Evolutionary conservation across 1,140 invertebrate species (phyloP).

Genomic region (Drosophila lacertosa): DNA sequence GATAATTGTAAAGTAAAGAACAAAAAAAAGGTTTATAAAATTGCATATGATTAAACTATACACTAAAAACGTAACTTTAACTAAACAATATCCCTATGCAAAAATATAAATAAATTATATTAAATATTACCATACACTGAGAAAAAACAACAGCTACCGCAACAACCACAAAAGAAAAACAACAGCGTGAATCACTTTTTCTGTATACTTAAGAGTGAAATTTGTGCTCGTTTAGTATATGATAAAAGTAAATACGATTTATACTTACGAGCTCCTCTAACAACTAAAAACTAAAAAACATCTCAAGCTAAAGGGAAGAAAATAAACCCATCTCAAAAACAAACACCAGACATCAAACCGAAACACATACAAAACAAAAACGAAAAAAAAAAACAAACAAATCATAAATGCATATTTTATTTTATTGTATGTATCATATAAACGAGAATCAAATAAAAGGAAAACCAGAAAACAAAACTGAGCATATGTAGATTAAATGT

Average conservation of each 20-base stretch:
- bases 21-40: conserved; percentile 66
- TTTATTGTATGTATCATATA: conserved; percentile 64
- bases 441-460: conserved; percentile 59
- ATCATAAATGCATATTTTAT: conserved; percentile 52
- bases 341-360: conserved; percentile 8
- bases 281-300: conserved; percentile 16
- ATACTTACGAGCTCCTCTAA: conserved; percentile 52
- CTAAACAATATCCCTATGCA: conserved; percentile 73
- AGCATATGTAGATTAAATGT: conserved; percentile 58
- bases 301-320: conserved; percentile 19
- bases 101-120: conserved; percentile 66
- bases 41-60: conserved; percentile 71
- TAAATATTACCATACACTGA: conserved; percentile 62
- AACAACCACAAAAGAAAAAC: conserved; percentile 22
- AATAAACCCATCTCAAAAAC: conserved; percentile 7
- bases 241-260: conserved; percentile 45
- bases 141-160: conserved; percentile 42
- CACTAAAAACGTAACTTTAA: conserved; percentile 55
- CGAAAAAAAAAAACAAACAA: conserved; percentile 14
- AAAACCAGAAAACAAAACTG: conserved; percentile 42
- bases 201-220: conserved; percentile 55
- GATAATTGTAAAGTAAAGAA: conserved; percentile 70
- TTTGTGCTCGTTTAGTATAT: conserved; percentile 48
- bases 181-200: conserved; percentile 40
- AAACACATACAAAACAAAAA: conserved; percentile 9